Evolutionary conservation across 2,113 vertebrate species (phyloP), one percentile per base, ranked within the genome.

Genomic region (Oenanthe melanoleuca): DNA sequence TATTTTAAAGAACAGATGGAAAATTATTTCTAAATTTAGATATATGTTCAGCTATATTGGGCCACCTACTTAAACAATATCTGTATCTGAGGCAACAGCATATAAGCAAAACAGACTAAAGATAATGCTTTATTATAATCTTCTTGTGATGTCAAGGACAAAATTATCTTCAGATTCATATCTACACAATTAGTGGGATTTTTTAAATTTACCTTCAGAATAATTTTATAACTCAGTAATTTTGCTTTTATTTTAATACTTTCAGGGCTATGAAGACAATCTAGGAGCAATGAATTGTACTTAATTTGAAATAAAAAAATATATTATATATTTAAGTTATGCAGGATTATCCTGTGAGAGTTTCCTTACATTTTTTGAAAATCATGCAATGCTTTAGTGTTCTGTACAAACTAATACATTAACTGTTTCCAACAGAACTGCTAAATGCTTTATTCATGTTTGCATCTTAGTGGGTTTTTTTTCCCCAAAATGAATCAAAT

Each of bases 281-380:
- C 42, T 33, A 87, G 56, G 56, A 96, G 31, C 64, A 92, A 75
- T 80, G 33, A 77, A 82, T 89, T 92, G 15, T 52, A 84, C 83
- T 96, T 96, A 94, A 93, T 90, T 96, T 69, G 73, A 97, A 92
- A 92, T 67, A 86, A 96, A 92, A 96, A 79, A 87, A 96, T 80
- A 82, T 11, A 81, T 66, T 14, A 74, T 78, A 66, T 90, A 77
- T 96, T 95, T 96, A 60, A 95, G 55, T 94, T 95, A 95, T 38
- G 26, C 25, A 93, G 55, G 80, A 94, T 96, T 90, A 94, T 90
- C 69, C 80, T 75, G 50, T 80, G 74, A 94, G 12, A 95, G 86
- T 78, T 92, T 97, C 80, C 95, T 96, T 96, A 93, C 20, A 86
- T 96, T 95, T 97, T 97, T 93, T 92, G 29, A 81, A 94, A 97